Conservation (phyloP, 1,140 invertebrate genomes). For the Procambarus clarkii region DNA sequence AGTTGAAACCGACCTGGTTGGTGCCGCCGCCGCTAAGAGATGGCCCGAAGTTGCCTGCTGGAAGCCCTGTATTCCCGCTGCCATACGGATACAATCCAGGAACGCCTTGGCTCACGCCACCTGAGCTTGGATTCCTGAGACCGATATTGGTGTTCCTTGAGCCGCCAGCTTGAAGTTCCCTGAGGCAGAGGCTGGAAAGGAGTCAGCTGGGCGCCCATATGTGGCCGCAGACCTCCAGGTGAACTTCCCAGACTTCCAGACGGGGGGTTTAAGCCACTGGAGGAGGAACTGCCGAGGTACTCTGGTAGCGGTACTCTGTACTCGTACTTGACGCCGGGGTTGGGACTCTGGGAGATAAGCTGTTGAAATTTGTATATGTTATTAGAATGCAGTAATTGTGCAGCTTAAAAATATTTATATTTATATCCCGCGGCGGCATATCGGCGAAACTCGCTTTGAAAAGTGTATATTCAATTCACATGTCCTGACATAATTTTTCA, state of each 20-base stretch:
- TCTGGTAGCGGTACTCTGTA: conserved; percentile 77
- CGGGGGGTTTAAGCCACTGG: not conserved
- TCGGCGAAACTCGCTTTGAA: no score
- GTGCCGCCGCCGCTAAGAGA: not conserved
- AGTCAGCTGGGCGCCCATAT: not conserved
- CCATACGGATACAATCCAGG: not conserved
- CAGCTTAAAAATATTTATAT: no score
- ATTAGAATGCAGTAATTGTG: no score
- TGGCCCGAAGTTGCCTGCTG: conserved; percentile 14
- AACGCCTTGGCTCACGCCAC: not conserved
- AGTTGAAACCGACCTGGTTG: not conserved
- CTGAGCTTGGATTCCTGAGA: conserved; percentile 11
- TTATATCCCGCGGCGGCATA: no score
- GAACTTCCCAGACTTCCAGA: not conserved
- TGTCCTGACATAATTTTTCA: no score
- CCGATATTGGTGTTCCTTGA: conserved; percentile 23
- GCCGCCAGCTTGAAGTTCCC: conserved; percentile 6
- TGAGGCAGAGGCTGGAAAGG: conserved; percentile 27
- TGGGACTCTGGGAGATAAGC: conserved; percentile 86
- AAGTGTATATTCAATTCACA: no score
- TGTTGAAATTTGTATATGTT: conserved; percentile 75
- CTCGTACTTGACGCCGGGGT: conserved; percentile 92
- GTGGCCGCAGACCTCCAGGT: conserved; percentile 4
- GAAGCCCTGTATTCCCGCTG: not conserved
- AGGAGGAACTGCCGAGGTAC: conserved; percentile 20